Conservation (phyloP, 2,888 invertebrate species). For the Lepidocyrtoides sp. region DNA sequence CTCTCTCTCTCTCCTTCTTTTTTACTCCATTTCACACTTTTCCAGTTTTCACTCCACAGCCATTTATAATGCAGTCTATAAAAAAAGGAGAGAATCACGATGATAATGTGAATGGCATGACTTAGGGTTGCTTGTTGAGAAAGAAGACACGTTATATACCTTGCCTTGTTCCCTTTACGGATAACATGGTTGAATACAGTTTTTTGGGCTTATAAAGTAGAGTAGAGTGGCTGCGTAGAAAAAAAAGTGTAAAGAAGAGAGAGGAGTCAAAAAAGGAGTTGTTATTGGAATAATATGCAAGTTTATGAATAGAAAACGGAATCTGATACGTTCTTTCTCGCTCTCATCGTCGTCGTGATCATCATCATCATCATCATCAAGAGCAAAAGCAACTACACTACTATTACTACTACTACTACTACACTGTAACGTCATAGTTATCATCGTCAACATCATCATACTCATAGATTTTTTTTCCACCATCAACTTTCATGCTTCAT, state of each 20-base stretch:
- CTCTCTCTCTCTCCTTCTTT: constrained; percentile 2
- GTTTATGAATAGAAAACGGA: constrained; percentile 49
- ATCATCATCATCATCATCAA: constrained; percentile 39
- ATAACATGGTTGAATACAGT: constrained; percentile 15
- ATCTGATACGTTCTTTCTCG: constrained; percentile 66
- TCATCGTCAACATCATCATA: constrained; percentile 31
- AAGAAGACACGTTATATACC: background rate
- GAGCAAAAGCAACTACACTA: background rate
- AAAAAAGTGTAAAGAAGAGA: background rate
- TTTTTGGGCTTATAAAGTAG: background rate
- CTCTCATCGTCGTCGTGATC: background rate
- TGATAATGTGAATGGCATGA: constrained; percentile 51
- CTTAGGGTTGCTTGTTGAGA: constrained; percentile 30
- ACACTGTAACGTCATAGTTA: too few species aligned
- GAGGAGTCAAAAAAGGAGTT: constrained; percentile 44
- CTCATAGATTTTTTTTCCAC: constrained; percentile 53
- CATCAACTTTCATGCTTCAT: constrained; percentile 50
- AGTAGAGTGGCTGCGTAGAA: constrained; percentile 34
- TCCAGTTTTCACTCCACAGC: constrained; percentile 83
- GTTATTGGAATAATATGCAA: constrained; percentile 60
- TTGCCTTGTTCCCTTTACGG: background rate
- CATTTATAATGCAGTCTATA: constrained; percentile 85
- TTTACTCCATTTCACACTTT: constrained; percentile 85
- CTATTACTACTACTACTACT: background rate
- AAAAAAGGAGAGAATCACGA: constrained; percentile 56